Evolutionary conservation across 2,113 vertebrate species (phyloP), one percentile per base, ranked within the genome.

Genomic region (Rhinogobius similis): DNA sequence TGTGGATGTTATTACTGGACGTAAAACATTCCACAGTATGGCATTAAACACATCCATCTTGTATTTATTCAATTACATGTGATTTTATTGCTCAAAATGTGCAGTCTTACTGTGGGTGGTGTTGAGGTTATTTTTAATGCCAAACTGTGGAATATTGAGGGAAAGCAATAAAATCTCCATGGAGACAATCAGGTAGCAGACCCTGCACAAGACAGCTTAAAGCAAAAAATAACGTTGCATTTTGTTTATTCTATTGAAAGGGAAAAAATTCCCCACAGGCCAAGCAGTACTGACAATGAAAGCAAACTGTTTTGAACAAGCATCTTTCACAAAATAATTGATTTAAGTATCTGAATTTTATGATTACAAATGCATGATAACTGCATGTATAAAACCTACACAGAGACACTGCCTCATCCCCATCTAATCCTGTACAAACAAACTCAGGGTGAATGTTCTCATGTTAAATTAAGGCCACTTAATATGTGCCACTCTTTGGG

Each of bases 381-480:
- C 14, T 16, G 43, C 16, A 5, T 14, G 13, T 18, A 44, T 4
- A 14, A 43, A 43, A 43, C 41, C 41, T 13, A 50, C n/a, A 1
- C 48, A 52, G 20, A 53, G 13, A 26, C 52, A 55, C 23, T 24
- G 58, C 9, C 58, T n/a, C 18, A 36, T 20, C 58, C 8, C 55
- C 26, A 23, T 21, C 9, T 36, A 61, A 61, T 61, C 29, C 58
- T 61, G 29, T 61, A 61, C 20, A 61, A 61, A 61, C 58, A 61
- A 61, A 61, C 58, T 7, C 3, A 10, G 64, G 39, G 61, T 24
- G 61, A 65, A 67, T 58, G 74, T 52, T 36, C 66, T 27, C 24
- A 18, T 9, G 50, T 79, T 72, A 27, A 56, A 56, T 67, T 46
- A 55, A 46, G 43, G 62, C 13, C 46, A 65, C 68, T 66, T 70